Evolutionary conservation across 2,113 vertebrate species (phyloP).

Genomic region (Microcebus ravelobensis): DNA sequence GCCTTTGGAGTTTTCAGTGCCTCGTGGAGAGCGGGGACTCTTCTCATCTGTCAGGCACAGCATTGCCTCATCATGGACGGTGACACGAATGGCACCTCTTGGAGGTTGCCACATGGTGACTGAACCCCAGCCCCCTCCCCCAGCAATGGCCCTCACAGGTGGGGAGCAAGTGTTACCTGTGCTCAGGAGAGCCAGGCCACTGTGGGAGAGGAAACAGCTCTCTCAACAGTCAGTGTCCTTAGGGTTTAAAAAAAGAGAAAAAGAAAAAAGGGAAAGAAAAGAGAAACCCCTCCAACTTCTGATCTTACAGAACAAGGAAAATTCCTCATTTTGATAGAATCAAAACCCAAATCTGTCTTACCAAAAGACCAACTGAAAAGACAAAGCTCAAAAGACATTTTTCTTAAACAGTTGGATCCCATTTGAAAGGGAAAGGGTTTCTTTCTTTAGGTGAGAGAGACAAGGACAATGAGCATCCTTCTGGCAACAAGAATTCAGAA

Average conservation of each 20-base stretch:
- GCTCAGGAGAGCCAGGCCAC: accelerated
- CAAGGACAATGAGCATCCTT: not conserved
- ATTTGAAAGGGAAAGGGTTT: constrained; percentile 20
- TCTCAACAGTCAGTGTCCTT: not conserved
- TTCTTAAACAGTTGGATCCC: not conserved
- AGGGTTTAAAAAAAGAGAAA: not conserved
- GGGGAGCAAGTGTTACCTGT: accelerated
- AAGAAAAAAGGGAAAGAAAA: not conserved
- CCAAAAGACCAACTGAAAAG: constrained; percentile 41
- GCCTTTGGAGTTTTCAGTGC: too few relatives aligned
- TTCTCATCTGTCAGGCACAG: not conserved
- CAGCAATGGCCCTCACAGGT: too few relatives aligned
- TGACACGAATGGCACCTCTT: not conserved
- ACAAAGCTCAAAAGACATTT: not conserved
- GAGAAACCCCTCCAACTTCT: not conserved
- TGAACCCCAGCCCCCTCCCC: not conserved
- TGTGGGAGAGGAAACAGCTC: not conserved
- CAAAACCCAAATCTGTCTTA: constrained; percentile 40
- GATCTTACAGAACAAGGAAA: constrained; percentile 44
- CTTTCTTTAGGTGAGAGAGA: not conserved
- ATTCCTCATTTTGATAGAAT: constrained; percentile 27
- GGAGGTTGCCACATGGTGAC: accelerated
- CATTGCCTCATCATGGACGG: not conserved
- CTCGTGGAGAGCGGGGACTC: not conserved
- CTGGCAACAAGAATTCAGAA: not conserved